Evolutionary conservation across 64 coral and sea anemone species (phyloP), one percentile per base, ranked within the genome.

Genomic region (Montipora cactus): DNA sequence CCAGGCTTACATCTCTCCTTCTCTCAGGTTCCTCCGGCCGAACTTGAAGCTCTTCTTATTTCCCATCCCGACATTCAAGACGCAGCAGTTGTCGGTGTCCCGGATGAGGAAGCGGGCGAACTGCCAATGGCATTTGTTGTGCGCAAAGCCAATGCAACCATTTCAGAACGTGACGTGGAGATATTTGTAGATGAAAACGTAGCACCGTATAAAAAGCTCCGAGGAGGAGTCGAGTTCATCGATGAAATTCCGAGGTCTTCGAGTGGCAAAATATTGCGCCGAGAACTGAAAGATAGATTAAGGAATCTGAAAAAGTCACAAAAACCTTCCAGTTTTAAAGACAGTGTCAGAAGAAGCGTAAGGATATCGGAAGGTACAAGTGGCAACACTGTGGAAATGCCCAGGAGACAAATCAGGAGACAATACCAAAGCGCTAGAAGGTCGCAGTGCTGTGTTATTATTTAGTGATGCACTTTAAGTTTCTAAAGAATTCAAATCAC

Each of bases 91-190:
- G 92, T 93, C 69, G 95, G 95, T 45, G 61, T 96, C 7, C 95
- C 95, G 11, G 61, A 92, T 76, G 44, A 73, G 3, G 86, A 87
- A 10, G 78, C 14, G 19, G 95, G 95, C 14, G 95, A 96, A 76
- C 70, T 96, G 28, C 95, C 95, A 68, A 96, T 76, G 75, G 95
- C 95, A 44, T 83, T 89, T 89, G 95, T 93, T 19, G 95, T 93
- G 21, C 72, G 79, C 37, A 93, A 81, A 19, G 68, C 67, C 5
- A 59, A 81, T 14, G 64, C 66, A 69, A 51, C 82, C 25, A 67
- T 95, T 49, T 74, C 94, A 8, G 94, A 92, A 79, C 37, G 66
- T 19, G 90, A 96, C 37, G 79, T 93, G 13, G 21, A 66, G 5
- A 78, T 81, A 48, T 96, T 87, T 48, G 90, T 96, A 28, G 84